Conservation (phyloP, 2,797 vertebrate genomes). For the Sebastes jordani region DNA sequence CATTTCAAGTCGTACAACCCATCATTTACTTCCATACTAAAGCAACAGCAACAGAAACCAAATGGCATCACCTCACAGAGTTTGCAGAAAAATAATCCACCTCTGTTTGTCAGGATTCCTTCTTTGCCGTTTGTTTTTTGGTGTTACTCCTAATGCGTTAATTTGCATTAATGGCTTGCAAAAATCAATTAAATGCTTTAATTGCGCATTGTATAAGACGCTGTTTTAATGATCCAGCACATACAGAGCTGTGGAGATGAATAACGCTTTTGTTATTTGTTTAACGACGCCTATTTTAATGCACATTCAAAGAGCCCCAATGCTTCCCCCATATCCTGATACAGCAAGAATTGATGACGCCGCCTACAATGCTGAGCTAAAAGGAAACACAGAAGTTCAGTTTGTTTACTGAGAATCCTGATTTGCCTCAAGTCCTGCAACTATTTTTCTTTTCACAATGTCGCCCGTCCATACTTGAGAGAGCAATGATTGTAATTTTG, state of each 20-base stretch:
- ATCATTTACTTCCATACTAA: not conserved
- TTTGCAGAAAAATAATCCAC: not conserved
- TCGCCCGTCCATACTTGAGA: not conserved
- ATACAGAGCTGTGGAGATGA: slow-evolving; percentile 1
- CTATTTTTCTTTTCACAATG: not conserved
- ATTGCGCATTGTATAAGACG: slow-evolving; percentile 46
- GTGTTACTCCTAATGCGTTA: slow-evolving; percentile 3
- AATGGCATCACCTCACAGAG: not conserved
- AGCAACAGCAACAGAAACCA: not conserved
- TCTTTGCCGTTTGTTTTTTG: slow-evolving; percentile 19
- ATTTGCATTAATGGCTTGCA: slow-evolving; percentile 54
- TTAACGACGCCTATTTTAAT: slow-evolving; percentile 39
- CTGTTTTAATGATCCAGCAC: slow-evolving; percentile 50
- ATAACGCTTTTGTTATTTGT: slow-evolving; percentile 22
- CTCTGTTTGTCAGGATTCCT: not conserved
- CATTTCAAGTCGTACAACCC: not conserved
- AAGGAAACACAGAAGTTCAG: not conserved
- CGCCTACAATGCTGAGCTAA: slow-evolving; percentile 11
- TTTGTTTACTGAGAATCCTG: not conserved
- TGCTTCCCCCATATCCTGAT: not conserved
- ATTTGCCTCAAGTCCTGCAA: slow-evolving; percentile 10
- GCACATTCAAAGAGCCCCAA: slow-evolving; percentile 14
- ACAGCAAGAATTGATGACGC: slow-evolving; percentile 16
- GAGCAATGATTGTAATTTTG: slow-evolving; percentile 4
- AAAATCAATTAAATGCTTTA: slow-evolving; percentile 61